Evolutionary conservation across 2,797 vertebrate species (phyloP).

Genomic region (Petrocephalus sullivani): DNA sequence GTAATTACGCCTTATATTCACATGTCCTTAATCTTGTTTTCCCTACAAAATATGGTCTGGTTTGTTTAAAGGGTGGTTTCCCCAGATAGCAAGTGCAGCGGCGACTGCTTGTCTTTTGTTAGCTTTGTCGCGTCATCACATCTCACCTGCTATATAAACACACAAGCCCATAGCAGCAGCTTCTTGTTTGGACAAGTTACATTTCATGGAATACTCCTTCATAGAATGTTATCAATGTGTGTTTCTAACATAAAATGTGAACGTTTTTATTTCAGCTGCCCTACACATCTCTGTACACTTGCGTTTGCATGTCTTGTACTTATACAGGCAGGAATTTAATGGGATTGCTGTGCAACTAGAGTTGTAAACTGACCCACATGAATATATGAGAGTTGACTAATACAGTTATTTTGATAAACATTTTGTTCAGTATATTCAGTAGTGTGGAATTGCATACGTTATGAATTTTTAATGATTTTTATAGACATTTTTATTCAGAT

Average conservation of each 20-base stretch:
- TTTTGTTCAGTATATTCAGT: neutral
- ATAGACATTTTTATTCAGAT: neutral
- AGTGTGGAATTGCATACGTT: neutral
- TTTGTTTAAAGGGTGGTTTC: slow-evolving; percentile 17
- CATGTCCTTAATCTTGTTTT: slow-evolving; percentile 12
- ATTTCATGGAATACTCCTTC: slow-evolving; percentile 6
- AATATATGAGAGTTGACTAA: neutral
- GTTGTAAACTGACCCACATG: neutral
- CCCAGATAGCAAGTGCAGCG: neutral
- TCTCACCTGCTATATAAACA: slow-evolving; percentile 33
- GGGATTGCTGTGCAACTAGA: neutral
- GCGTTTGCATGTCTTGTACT: neutral
- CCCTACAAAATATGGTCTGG: neutral
- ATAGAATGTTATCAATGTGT: slow-evolving; percentile 6
- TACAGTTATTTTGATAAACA: neutral
- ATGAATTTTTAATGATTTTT: neutral
- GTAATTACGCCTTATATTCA: neutral
- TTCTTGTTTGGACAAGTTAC: slow-evolving; percentile 51
- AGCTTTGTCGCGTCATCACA: slow-evolving; percentile 27
- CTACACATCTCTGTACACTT: neutral
- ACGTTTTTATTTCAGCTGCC: neutral
- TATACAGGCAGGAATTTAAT: neutral
- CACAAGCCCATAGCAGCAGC: slow-evolving; percentile 38
- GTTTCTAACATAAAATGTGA: neutral
- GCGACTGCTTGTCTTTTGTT: neutral